Percentiles rank a stretch among this genome's conserved stretches.
phyloP scores from a whole-genome alignment of 53 echinoderm and acorn worm genomes.

The Echinometra lucunter region DNA sequence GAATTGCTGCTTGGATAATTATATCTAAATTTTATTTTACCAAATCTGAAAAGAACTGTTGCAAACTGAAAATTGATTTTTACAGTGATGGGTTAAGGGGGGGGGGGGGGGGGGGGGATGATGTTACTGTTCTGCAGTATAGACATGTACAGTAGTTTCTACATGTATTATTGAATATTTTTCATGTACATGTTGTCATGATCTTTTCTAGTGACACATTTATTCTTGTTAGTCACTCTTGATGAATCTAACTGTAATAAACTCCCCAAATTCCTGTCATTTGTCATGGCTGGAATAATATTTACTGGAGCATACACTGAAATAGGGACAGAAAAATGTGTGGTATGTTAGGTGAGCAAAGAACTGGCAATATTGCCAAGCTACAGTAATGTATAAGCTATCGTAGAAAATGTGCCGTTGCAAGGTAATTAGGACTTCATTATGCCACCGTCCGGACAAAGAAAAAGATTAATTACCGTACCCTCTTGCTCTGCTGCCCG shows the following conservation, averaged over 20 bases:
- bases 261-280: not conserved
- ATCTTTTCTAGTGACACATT: not conserved
- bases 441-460: conserved; percentile 58
- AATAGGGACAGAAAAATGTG: not conserved
- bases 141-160: too few relatives aligned
- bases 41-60: too few relatives aligned
- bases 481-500: not conserved
- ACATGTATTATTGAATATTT: not conserved
- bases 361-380: not conserved
- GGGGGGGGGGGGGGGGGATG: too few relatives aligned
- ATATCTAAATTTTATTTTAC: too few relatives aligned
- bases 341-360: not conserved
- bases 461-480: conserved; percentile 62
- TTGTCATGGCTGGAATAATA: not conserved
- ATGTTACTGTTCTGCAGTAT: too few relatives aligned
- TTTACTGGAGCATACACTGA: not conserved
- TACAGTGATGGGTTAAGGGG: too few relatives aligned
- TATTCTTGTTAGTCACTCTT: not conserved
- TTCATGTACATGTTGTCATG: not conserved
- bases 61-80: too few relatives aligned
- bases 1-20: too few relatives aligned
- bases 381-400: not conserved
- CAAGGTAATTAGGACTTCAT: conserved; percentile 40
- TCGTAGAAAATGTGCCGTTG: not conserved
- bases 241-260: not conserved